These are phyloP conservation scores for Sprattus sprattus DNA, from an alignment of 2,113 vertebrate genomes.

Conservation along the genomic window DNA sequence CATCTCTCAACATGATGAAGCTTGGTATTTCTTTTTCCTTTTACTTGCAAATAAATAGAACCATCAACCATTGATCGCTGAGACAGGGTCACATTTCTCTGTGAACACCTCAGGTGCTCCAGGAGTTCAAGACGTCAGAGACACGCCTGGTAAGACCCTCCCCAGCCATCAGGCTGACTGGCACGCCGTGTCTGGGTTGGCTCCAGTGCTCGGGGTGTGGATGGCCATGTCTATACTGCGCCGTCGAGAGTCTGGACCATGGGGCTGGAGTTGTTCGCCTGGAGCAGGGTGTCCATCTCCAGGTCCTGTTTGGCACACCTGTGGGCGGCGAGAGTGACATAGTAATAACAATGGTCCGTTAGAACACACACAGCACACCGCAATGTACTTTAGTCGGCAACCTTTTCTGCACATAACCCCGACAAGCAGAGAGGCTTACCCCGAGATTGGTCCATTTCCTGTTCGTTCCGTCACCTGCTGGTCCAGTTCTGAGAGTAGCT, in stretches of 20 bases:
- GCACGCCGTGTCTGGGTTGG: constrained; percentile 68
- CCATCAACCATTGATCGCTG: background rate
- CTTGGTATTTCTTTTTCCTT: constrained; percentile 29
- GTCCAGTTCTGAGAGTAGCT: constrained; percentile 95
- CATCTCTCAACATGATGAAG: constrained; percentile 80
- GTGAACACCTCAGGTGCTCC: background rate
- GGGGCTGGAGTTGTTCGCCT: constrained; percentile 85
- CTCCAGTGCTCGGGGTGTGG: constrained; percentile 80
- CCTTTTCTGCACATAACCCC: background rate
- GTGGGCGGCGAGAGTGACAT: constrained; percentile 34
- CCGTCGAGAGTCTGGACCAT: constrained; percentile 89
- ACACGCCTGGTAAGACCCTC: background rate
- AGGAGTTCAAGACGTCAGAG: background rate
- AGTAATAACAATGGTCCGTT: background rate
- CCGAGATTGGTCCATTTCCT: constrained; percentile 92
- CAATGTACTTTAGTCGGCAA: background rate
- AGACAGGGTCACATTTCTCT: background rate
- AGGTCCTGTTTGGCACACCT: constrained; percentile 87
- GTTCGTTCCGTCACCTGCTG: constrained; percentile 89
- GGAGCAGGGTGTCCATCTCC: constrained; percentile 78
- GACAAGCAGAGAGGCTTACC: constrained; percentile 77
- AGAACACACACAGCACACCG: too few species aligned
- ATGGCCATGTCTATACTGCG: constrained; percentile 70
- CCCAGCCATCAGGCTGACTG: background rate
- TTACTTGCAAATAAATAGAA: constrained; percentile 47